phyloP scores from a whole-genome alignment of 2,888 invertebrate genomes.

The Chymomyza fuscimana region DNA sequence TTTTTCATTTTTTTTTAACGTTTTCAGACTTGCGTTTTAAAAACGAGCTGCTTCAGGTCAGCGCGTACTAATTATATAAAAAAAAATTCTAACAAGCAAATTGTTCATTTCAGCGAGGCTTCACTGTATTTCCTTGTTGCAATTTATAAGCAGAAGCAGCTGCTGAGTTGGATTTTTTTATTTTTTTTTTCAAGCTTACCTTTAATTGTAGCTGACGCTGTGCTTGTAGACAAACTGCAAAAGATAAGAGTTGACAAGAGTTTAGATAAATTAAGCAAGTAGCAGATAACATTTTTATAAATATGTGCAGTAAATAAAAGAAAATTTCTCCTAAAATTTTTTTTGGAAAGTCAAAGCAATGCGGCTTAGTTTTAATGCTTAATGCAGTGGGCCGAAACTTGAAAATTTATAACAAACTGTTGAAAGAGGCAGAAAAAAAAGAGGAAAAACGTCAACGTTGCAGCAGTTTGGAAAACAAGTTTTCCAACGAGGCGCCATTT shows the following conservation, averaged over 20 bases:
- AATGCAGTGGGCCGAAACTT: too few relatives aligned
- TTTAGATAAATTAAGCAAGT: not conserved
- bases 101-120: too few relatives aligned
- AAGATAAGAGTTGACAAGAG: not conserved
- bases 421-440: not conserved
- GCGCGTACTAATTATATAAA: too few relatives aligned
- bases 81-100: too few relatives aligned
- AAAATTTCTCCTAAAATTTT: not conserved
- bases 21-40: too few relatives aligned
- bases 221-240: not conserved
- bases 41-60: too few relatives aligned
- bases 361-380: not conserved
- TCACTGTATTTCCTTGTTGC: too few relatives aligned
- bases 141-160: too few relatives aligned
- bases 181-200: not conserved
- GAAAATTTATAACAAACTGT: not conserved
- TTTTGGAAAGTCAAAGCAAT: constrained; percentile 3
- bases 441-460: not conserved
- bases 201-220: not conserved
- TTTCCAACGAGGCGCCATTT: constrained; percentile 26
- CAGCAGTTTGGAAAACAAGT: constrained; percentile 26
- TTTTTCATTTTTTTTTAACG: too few relatives aligned
- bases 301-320: not conserved
- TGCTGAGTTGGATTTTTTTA: too few relatives aligned
- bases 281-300: not conserved